These are phyloP conservation scores for Sturnira hondurensis DNA, from an alignment of 2,113 vertebrate genomes.

Conservation along the genomic window DNA sequence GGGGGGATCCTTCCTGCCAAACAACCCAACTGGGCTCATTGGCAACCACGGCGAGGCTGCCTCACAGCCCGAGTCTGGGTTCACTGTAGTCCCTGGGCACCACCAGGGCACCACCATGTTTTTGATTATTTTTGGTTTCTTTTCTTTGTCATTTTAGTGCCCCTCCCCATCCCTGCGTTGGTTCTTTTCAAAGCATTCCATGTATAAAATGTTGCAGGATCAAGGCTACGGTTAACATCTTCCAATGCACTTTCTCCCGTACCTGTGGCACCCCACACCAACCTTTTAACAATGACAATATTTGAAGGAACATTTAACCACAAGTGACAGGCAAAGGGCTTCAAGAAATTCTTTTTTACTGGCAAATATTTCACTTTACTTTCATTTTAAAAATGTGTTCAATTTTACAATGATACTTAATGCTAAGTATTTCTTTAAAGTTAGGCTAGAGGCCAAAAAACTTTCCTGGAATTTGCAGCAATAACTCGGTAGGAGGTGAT, in stretches of 20 bases:
- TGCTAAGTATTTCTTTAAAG: background rate
- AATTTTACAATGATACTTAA: background rate
- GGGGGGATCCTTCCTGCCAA: background rate
- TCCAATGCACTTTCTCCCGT: background rate
- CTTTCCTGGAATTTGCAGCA: background rate
- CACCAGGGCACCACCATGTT: background rate
- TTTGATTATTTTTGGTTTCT: background rate
- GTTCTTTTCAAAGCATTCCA: background rate
- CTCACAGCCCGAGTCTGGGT: background rate
- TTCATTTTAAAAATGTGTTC: background rate
- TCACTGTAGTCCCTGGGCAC: background rate
- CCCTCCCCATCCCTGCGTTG: background rate
- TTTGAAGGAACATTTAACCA: background rate
- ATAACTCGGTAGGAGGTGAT: background rate
- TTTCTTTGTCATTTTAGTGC: background rate
- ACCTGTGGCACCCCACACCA: no score
- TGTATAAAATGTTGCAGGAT: background rate
- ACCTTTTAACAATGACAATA: background rate
- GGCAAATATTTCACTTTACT: background rate
- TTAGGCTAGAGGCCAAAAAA: background rate
- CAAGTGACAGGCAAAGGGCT: background rate
- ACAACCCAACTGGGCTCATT: slow-evolving; percentile 25
- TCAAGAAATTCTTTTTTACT: background rate
- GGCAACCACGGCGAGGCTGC: background rate
- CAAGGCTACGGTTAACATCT: background rate